Evolutionary conservation across 2,113 vertebrate genomes (phyloP).

Genomic region (Coptodon rendalli): DNA sequence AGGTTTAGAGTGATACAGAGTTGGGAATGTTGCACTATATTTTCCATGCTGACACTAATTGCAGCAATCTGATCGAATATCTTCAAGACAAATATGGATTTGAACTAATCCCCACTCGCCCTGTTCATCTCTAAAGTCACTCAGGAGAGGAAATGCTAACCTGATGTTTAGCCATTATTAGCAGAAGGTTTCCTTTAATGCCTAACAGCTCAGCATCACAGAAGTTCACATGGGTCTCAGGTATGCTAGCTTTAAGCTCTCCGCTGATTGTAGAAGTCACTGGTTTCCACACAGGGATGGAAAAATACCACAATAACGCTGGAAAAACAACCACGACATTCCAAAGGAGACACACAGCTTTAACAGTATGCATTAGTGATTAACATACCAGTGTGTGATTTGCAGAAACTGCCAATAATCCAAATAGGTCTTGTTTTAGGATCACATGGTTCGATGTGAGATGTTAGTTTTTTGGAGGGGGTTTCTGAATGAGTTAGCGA

Average conservation of each 20-base stretch:
- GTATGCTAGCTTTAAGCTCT: constrained; percentile 29
- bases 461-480: background rate
- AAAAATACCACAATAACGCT: constrained; percentile 35
- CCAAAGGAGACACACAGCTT: background rate
- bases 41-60: constrained; percentile 8
- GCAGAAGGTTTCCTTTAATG: constrained; percentile 37
- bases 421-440: constrained; percentile 19
- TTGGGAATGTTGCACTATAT: background rate
- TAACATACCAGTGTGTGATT: constrained; percentile 46
- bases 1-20: background rate
- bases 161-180: constrained; percentile 59
- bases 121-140: constrained; percentile 29
- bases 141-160: constrained; percentile 47
- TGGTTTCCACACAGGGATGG: constrained; percentile 40
- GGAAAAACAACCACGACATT: constrained; percentile 51
- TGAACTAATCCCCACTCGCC: background rate
- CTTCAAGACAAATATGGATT: background rate
- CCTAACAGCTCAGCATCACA: constrained; percentile 14
- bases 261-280: constrained; percentile 45
- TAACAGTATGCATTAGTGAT: constrained; percentile 23
- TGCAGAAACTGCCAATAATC: constrained; percentile 34
- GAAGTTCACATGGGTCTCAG: background rate
- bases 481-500: background rate
- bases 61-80: background rate
- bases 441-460: background rate